Percentiles rank a stretch among this genome's conserved stretches.
Conservation (phyloP, 2,797 vertebrate genomes). For the Dendrocincla tyrannina region DNA sequence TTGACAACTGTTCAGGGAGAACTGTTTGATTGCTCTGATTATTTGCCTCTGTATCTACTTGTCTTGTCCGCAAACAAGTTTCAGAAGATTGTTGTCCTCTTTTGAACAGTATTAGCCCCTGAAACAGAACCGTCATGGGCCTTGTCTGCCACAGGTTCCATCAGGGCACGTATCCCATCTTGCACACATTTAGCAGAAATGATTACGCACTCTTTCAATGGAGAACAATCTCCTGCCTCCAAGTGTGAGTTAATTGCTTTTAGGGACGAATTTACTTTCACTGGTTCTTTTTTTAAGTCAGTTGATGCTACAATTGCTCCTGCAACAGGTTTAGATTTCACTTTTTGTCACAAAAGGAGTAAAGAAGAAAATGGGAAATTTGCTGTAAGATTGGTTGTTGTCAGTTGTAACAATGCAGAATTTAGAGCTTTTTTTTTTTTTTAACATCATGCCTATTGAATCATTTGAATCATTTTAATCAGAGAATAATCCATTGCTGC, state of each 20-base stretch:
- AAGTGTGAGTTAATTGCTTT: background rate
- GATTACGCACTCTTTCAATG: background rate
- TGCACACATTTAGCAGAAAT: background rate
- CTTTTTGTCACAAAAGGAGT: background rate
- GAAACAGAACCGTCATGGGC: background rate
- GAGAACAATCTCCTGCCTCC: background rate
- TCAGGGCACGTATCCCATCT: background rate
- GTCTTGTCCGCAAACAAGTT: conserved; percentile 9
- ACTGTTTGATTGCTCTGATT: conserved; percentile 27
- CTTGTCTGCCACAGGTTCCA: background rate
- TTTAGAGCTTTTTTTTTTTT: background rate
- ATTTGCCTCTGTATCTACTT: conserved; percentile 40
- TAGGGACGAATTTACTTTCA: background rate
- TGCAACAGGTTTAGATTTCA: background rate
- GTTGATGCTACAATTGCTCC: background rate
- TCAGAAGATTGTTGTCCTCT: background rate
- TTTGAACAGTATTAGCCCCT: background rate
- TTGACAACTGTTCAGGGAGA: conserved; percentile 35
- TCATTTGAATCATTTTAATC: background rate
- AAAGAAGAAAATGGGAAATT: background rate
- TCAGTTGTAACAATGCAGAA: background rate
- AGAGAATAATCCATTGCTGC: background rate
- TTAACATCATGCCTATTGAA: background rate
- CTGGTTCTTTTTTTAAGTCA: background rate
- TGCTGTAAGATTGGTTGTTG: background rate